Conservation (phyloP, 2,113 vertebrate species). For the Perca schrenkii region DNA sequence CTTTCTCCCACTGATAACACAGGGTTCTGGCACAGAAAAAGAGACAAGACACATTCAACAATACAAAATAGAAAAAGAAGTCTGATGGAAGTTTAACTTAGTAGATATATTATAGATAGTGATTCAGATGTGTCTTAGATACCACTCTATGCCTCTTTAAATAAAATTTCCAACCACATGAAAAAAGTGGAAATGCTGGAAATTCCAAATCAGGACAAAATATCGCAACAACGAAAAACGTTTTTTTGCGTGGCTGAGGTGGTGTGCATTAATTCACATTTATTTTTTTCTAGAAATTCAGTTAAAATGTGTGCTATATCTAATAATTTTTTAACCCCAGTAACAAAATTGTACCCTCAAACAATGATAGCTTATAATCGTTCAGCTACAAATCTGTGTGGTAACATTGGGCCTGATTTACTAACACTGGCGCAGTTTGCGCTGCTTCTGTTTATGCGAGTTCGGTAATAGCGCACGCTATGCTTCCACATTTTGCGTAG, state of each 20-base stretch:
- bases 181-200: no score
- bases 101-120: not conserved
- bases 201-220: not conserved
- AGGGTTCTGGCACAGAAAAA: constrained; percentile 60
- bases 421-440: no score
- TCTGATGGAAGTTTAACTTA: not conserved
- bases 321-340: not conserved
- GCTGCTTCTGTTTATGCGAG: no score
- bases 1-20: constrained; percentile 25
- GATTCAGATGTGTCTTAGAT: not conserved
- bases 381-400: no score
- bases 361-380: no score
- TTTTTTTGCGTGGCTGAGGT: not conserved
- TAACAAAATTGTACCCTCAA: not conserved
- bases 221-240: not conserved
- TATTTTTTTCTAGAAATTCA: not conserved
- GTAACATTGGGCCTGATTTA: no score
- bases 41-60: not conserved
- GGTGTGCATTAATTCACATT: not conserved
- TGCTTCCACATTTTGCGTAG: no score
- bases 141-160: not conserved
- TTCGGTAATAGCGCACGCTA: no score
- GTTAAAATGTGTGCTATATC: not conserved
- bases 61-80: no score
- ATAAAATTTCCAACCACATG: no score